A percentile compares a stretch with the other conserved stretches of the same genome.
These are phyloP conservation scores for Microcebus lehilahytsara DNA, from an alignment of 2,113 vertebrate species.

Conservation along the genomic window DNA sequence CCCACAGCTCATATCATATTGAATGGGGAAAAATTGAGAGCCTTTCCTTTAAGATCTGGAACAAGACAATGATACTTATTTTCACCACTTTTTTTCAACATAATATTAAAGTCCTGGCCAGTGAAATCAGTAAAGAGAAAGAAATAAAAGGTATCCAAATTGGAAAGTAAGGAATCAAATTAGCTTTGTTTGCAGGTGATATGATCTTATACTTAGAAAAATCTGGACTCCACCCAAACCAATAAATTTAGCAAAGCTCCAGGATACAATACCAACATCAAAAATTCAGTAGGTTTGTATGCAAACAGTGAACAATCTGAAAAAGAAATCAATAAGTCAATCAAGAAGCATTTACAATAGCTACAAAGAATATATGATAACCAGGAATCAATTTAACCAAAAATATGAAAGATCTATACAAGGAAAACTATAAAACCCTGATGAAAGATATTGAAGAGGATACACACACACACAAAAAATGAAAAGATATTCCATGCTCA, in stretches of 20 bases:
- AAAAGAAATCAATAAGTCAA: background rate
- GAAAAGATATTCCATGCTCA: background rate
- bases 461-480: background rate
- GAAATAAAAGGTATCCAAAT: no score
- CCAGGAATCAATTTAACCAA: background rate
- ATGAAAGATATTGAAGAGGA: background rate
- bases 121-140: no score
- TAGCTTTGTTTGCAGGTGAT: no score
- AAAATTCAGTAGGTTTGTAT: background rate
- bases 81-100: background rate
- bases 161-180: no score
- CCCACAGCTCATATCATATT: no score
- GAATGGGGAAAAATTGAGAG: no score
- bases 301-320: background rate
- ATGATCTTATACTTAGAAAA: no score
- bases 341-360: background rate
- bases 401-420: background rate
- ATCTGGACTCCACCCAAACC: background rate
- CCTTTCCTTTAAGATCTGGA: background rate
- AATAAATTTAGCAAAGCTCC: background rate
- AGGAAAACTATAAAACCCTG: background rate
- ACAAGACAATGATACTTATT: background rate
- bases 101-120: no score
- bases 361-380: background rate
- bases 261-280: background rate